Base-by-base conservation (phyloP, 2,888 invertebrate species). In the Drosophila subsilvestris region DNA sequence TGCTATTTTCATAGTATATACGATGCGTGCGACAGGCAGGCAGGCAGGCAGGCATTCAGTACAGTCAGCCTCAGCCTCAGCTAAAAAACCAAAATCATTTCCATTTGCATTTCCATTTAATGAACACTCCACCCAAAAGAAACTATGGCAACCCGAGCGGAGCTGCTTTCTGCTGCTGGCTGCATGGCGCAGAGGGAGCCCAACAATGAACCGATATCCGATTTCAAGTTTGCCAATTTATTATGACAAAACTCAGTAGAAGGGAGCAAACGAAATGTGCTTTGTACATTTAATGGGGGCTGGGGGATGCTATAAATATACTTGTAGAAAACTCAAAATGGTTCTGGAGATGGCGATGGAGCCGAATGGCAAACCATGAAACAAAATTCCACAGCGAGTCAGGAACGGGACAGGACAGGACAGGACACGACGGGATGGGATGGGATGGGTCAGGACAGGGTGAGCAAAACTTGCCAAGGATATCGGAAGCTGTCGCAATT, bases 161-260 rank as follows among this genome's bases (percentile, higher is more conserved):
- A 2, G 2, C 14, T 37, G 50, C 51, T 25, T 50, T 57, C 69
- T 50, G 14, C 32, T 14, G 32, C 12, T 37, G 32, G 32, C 27
- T 27, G 42, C 45, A 37, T 20, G 48, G 54, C 51, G 29, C 59
- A 27, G 45, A 27, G 49, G 37, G 42, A 18, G 27, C 66, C 66
- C 61, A 58, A 55, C 49, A 61, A 62, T 58, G 54, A 32, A 47
- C 66, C 75, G 63, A 80, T 80, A 80, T 84, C 79, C 79, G 74
- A 74, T 78, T 82, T 76, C 78, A 61, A 77, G 75, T 71, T 80
- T 85, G 75, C 70, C 83, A 84, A 88, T 80, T 84, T 82, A 67
- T 56, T 66, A 75, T 67, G 60, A 50, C 60, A 77, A 67, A 74
- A 27, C 43, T 25, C 17, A 43, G 6, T 27, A 20, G 29, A n/a